Evolutionary conservation across 2,797 vertebrate species (phyloP).

Genomic region (Monodelphis domestica): DNA sequence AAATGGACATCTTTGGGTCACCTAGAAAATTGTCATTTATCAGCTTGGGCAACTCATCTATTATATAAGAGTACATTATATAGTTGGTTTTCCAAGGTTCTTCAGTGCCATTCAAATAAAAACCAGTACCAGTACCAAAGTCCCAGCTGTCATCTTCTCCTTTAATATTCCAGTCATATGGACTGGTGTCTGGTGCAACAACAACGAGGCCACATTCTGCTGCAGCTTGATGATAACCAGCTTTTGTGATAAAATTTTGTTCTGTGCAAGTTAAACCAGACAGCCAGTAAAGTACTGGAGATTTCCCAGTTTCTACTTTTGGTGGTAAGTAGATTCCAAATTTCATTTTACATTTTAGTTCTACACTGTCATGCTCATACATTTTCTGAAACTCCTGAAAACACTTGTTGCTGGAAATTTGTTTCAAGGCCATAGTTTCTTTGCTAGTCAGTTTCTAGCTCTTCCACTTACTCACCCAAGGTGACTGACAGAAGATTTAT

Average conservation of each 20-base stretch:
- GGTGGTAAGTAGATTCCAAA: conserved; percentile 95
- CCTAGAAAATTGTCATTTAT: no score
- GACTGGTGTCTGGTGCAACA: conserved; percentile 95
- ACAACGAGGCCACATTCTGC: conserved; percentile 93
- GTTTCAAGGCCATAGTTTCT: conserved; percentile 91
- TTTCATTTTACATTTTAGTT: conserved; percentile 97
- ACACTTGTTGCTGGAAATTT: conserved; percentile 94
- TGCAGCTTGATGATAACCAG: conserved; percentile 91
- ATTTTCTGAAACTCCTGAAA: conserved; percentile 96
- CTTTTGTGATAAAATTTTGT: conserved; percentile 97
- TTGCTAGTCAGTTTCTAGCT: conserved; percentile 64
- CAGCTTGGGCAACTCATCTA: no score
- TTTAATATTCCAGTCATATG: conserved; percentile 94
- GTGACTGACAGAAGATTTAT: no score
- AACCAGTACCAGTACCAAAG: conserved; percentile 96
- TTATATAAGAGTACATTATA: conserved; percentile 96
- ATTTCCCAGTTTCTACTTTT: conserved; percentile 92
- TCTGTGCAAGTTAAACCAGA: conserved; percentile 97
- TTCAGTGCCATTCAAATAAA: conserved; percentile 94
- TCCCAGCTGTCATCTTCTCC: conserved; percentile 98
- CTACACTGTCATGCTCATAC: conserved; percentile 95
- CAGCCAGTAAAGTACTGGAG: conserved; percentile 95
- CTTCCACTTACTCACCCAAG: no score
- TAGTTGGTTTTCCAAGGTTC: conserved; percentile 97
- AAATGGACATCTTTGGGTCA: no score